A percentile compares a stretch with the other conserved stretches of the same genome.
Conservation (phyloP, 2,888 invertebrate species). For the Noctua janthe region DNA sequence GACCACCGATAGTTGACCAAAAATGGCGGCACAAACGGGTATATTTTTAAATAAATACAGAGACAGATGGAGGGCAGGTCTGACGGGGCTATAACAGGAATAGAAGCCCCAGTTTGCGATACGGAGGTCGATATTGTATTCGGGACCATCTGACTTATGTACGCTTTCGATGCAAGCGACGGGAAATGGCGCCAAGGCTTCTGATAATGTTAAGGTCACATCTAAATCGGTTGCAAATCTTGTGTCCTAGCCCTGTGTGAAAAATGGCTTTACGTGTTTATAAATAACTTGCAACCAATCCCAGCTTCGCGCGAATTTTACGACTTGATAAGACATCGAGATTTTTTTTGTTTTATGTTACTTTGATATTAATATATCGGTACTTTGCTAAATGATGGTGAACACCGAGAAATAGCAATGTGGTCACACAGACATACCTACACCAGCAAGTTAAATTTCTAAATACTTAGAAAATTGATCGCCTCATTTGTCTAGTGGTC, state of each 20-base stretch:
- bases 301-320: background rate
- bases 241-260: background rate
- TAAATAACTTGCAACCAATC: background rate
- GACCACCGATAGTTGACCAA: slow-evolving; percentile 59
- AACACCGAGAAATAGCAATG: background rate
- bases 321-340: background rate
- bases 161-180: slow-evolving; percentile 40
- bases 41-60: slow-evolving; percentile 59
- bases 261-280: slow-evolving; percentile 1
- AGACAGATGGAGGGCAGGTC: slow-evolving; percentile 47
- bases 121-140: slow-evolving; percentile 41
- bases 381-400: background rate
- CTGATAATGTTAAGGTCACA: slow-evolving; percentile 38
- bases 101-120: slow-evolving; percentile 53
- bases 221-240: slow-evolving; percentile 20
- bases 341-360: background rate
- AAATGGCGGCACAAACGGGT: slow-evolving; percentile 59
- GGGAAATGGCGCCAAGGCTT: slow-evolving; percentile 18
- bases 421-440: background rate
- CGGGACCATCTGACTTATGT: slow-evolving; percentile 20
- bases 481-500: too few species aligned
- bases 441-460: background rate
- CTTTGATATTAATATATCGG: background rate
- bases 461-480: background rate
- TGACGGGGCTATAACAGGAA: slow-evolving; percentile 51